These are phyloP conservation scores for Drosophila pectinifera DNA, from an alignment of 1,140 invertebrate species.

Conservation along the genomic window DNA sequence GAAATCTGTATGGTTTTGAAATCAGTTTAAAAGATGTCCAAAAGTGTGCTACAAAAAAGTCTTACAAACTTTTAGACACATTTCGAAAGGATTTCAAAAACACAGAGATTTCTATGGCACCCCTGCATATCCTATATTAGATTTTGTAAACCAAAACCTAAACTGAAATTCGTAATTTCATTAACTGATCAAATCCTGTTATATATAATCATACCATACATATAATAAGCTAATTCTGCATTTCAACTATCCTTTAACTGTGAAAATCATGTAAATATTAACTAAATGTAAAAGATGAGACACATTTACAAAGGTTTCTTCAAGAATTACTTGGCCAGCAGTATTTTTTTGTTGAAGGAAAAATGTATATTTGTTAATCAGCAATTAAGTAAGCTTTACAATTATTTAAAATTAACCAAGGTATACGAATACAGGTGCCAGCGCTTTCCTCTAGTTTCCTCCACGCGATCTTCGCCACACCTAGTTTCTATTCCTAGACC, in stretches of 20 bases:
- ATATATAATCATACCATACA: not conserved
- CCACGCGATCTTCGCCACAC: slow-evolving; percentile 52
- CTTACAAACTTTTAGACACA: not conserved
- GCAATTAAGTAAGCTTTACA: too few species aligned
- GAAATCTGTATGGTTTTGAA: not conserved
- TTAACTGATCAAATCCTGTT: not conserved
- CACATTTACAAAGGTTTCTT: slow-evolving; percentile 13
- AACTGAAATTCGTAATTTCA: not conserved
- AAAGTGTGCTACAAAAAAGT: not conserved
- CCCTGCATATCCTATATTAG: not conserved
- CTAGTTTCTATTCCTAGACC: slow-evolving; percentile 64
- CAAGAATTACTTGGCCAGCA: not conserved
- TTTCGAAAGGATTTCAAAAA: not conserved
- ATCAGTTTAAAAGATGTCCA: not conserved
- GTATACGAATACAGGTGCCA: not conserved
- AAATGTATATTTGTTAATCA: too few species aligned
- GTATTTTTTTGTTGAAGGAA: not conserved
- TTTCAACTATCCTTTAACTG: not conserved
- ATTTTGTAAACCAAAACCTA: not conserved
- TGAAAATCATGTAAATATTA: slow-evolving; percentile 20
- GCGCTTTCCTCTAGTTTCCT: slow-evolving; percentile 53
- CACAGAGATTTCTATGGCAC: not conserved
- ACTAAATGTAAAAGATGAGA: not conserved
- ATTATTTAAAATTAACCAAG: slow-evolving; percentile 30
- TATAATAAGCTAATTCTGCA: not conserved